Conservation (phyloP, 2,888 invertebrate species). For the Tenthredo mesomela region DNA sequence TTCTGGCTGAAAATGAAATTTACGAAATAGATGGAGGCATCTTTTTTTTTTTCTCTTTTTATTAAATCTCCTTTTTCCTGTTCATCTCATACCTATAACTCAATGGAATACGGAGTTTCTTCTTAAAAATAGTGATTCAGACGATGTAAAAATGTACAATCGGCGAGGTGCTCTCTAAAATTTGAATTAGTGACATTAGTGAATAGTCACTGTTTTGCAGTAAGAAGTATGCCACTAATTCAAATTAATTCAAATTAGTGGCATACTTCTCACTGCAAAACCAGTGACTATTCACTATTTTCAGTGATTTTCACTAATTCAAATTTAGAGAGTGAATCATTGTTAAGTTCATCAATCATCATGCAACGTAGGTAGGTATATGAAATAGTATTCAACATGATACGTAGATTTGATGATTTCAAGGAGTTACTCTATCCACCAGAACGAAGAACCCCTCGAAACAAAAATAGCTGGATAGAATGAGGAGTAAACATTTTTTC, state of each 20-base stretch:
- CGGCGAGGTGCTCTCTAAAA: too few relatives aligned
- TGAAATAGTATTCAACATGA: not conserved
- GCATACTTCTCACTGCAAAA: too few relatives aligned
- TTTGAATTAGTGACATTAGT: too few relatives aligned
- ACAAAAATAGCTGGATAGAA: not conserved
- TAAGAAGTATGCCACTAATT: too few relatives aligned
- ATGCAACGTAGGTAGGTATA: not conserved
- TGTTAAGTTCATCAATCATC: not conserved
- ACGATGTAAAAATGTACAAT: not conserved
- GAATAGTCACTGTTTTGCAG: too few relatives aligned
- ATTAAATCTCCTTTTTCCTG: not conserved
- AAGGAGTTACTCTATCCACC: not conserved
- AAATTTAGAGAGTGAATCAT: too few relatives aligned
- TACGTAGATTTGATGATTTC: not conserved
- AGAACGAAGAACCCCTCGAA: not conserved
- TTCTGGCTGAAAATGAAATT: not conserved
- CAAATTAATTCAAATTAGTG: too few relatives aligned
- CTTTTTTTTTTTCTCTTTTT: not conserved
- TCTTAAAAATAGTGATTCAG: not conserved
- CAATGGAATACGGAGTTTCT: not conserved
- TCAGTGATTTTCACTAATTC: too few relatives aligned
- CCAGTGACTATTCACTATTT: too few relatives aligned
- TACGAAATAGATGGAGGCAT: not conserved
- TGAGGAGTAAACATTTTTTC: not conserved
- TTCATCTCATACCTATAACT: not conserved